Evolutionary conservation across 2,888 invertebrate genomes (phyloP).

Genomic region (Apodemia zela): DNA sequence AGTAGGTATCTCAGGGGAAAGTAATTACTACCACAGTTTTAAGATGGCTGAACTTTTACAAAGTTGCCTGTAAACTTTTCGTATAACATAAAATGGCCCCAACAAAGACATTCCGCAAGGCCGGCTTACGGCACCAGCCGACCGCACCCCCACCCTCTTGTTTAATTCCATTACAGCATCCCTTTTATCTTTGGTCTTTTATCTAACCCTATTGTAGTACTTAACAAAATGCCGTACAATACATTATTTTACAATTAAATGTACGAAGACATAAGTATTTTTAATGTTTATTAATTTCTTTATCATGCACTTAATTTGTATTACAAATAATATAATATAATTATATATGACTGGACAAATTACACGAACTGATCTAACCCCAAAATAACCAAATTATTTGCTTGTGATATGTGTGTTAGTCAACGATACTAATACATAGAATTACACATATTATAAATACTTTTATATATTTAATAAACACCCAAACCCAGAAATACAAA

Average conservation of each 20-base stretch:
- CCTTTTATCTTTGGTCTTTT: slow-evolving; percentile 77
- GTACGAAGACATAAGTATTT: neutral
- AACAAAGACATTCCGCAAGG: slow-evolving; percentile 73
- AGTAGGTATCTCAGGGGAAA: slow-evolving; percentile 24
- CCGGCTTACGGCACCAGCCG: slow-evolving; percentile 57
- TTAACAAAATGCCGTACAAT: slow-evolving; percentile 57
- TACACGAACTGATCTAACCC: too few relatives aligned
- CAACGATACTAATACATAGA: too few relatives aligned
- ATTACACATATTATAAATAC: too few relatives aligned
- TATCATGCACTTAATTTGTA: too few relatives aligned
- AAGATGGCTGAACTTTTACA: slow-evolving; percentile 24
- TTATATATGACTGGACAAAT: too few relatives aligned
- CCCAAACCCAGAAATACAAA: too few relatives aligned
- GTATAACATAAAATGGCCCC: slow-evolving; percentile 35
- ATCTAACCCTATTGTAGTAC: slow-evolving; percentile 73
- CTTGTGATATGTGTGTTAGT: too few relatives aligned
- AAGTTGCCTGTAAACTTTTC: slow-evolving; percentile 19
- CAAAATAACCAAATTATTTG: too few relatives aligned
- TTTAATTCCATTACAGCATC: slow-evolving; percentile 79
- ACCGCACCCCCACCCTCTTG: slow-evolving; percentile 47
- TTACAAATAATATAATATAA: neutral
- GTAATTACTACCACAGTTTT: slow-evolving; percentile 25
- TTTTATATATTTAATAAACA: too few relatives aligned
- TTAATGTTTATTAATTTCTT: neutral
- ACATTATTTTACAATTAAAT: neutral